phyloP scores from a whole-genome alignment of 35 echinoderm and acorn worm species.

The Antedon bifida region DNA sequence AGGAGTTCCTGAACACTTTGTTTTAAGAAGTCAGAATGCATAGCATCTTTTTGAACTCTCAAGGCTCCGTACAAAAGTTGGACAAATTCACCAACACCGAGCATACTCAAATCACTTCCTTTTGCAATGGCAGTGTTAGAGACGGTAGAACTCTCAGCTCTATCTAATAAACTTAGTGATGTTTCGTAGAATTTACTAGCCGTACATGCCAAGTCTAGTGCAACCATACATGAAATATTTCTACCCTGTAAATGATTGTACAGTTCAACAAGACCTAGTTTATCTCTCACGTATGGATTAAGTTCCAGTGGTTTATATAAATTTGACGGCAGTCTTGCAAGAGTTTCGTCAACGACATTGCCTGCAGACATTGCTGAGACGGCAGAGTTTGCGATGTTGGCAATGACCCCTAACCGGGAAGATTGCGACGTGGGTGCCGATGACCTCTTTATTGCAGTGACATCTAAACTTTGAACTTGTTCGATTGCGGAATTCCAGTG shows the following conservation, averaged over 20 bases:
- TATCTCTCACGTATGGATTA: background rate
- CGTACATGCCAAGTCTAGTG: conserved; percentile 74
- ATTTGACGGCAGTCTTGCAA: background rate
- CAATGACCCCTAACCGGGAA: conserved; percentile 28
- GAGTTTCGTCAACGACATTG: conserved; percentile 50
- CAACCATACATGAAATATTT: conserved; percentile 46
- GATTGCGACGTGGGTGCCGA: background rate
- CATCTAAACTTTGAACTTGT: conserved; percentile 40
- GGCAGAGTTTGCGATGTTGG: conserved; percentile 55
- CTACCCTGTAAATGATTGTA: conserved; percentile 23
- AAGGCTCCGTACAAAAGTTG: background rate
- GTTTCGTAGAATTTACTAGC: conserved; percentile 39
- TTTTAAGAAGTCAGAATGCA: background rate
- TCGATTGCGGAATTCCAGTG: conserved; percentile 48
- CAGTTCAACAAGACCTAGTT: background rate
- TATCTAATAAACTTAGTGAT: background rate
- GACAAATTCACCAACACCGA: background rate
- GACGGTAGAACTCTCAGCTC: background rate
- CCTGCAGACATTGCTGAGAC: conserved; percentile 57
- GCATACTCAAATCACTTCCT: background rate
- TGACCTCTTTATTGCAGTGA: background rate
- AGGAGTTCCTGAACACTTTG: background rate
- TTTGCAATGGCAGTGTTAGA: background rate
- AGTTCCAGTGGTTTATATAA: background rate
- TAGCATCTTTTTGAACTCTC: background rate